Conservation (phyloP, 1,140 invertebrate species). For the Zaprionus africanus region DNA sequence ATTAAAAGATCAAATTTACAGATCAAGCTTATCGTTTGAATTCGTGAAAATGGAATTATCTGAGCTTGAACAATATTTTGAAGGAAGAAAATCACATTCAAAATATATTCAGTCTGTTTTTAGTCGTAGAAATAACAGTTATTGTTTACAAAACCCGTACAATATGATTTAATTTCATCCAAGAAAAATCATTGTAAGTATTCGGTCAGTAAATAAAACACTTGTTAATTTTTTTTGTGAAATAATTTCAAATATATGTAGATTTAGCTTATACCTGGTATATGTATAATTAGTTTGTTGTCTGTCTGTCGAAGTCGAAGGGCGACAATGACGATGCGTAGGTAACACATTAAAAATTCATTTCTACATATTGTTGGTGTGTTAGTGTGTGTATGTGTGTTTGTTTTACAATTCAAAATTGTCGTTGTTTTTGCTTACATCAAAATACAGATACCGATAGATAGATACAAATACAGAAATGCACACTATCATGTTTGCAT, state of each 20-base stretch:
- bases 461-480: conserved; percentile 21
- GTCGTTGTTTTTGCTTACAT: conserved; percentile 53
- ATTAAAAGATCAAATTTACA: too few relatives aligned
- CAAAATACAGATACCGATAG: conserved; percentile 33
- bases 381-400: conserved; percentile 28
- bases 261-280: conserved; percentile 76
- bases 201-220: background rate
- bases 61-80: too few relatives aligned
- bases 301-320: conserved; percentile 62
- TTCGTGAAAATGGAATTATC: too few relatives aligned
- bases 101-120: too few relatives aligned
- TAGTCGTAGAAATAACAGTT: too few relatives aligned
- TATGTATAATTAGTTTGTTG: conserved; percentile 73
- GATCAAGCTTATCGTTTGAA: too few relatives aligned
- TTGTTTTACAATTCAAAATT: conserved; percentile 51
- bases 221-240: conserved; percentile 29
- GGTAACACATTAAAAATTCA: conserved; percentile 77
- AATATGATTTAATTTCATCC: too few relatives aligned
- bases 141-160: background rate
- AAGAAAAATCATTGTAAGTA: too few relatives aligned
- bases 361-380: conserved; percentile 68
- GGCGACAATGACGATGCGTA: conserved; percentile 65
- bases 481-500: conserved; percentile 35
- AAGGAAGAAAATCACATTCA: too few relatives aligned
- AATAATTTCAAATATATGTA: conserved; percentile 79